Evolutionary conservation across 1,140 invertebrate genomes (phyloP).

Genomic region (Maconellicoccus hirsutus): DNA sequence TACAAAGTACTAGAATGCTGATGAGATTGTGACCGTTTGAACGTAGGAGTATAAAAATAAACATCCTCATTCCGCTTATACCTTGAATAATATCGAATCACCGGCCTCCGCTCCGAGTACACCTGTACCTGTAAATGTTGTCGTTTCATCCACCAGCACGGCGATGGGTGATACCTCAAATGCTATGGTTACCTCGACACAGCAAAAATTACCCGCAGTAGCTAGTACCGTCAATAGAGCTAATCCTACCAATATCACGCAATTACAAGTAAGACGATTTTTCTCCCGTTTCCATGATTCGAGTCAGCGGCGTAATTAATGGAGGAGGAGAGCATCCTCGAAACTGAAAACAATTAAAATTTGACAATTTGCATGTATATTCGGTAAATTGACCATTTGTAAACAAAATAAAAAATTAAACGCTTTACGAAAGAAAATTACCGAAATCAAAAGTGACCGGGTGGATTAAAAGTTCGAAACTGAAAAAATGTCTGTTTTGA

Average conservation of each 20-base stretch:
- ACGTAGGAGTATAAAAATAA: constrained; percentile 44
- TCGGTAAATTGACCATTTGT: too few species aligned
- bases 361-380: too few species aligned
- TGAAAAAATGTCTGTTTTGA: too few species aligned
- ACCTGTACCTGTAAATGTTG: neutral
- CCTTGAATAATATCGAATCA: neutral
- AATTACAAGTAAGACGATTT: neutral
- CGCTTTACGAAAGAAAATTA: too few species aligned
- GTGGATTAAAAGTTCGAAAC: too few species aligned
- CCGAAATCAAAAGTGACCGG: too few species aligned
- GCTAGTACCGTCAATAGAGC: neutral
- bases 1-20: too few species aligned
- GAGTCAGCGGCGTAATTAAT: too few species aligned
- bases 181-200: neutral
- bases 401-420: too few species aligned
- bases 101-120: neutral
- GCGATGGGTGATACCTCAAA: neutral
- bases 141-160: neutral
- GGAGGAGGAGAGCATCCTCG: too few species aligned
- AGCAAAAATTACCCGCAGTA: neutral
- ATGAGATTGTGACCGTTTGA: neutral
- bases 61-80: constrained; percentile 30
- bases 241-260: neutral
- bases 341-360: too few species aligned
- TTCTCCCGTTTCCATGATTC: too few species aligned